These are phyloP conservation scores for Melipona beecheii DNA, from an alignment of 2,888 invertebrate species.

Conservation along the genomic window DNA sequence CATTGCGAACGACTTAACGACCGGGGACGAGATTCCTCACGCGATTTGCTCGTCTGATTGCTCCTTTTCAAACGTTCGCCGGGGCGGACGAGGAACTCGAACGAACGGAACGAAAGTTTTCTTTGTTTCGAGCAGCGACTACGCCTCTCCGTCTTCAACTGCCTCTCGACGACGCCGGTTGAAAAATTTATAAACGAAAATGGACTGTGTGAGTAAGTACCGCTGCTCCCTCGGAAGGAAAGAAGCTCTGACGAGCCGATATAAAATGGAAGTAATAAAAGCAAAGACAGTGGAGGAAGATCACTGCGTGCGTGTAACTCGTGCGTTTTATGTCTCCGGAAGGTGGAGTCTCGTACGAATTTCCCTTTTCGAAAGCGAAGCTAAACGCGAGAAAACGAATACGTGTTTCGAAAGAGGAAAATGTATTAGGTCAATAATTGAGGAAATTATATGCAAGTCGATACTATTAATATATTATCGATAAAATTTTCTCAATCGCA, in stretches of 20 bases:
- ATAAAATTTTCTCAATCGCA: too few relatives aligned
- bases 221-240: too few relatives aligned
- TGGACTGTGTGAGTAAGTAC: background rate
- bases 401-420: background rate
- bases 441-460: too few relatives aligned
- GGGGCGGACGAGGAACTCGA: too few relatives aligned
- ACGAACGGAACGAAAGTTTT: background rate
- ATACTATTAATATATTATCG: too few relatives aligned
- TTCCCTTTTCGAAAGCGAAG: background rate
- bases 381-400: background rate
- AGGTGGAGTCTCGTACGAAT: slow-evolving; percentile 5
- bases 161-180: background rate
- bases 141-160: background rate
- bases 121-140: background rate
- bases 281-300: background rate
- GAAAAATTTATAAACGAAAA: background rate
- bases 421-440: background rate
- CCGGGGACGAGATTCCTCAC: slow-evolving; percentile 20
- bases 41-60: slow-evolving; percentile 15
- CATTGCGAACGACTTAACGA: slow-evolving; percentile 20
- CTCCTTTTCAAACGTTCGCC: slow-evolving; percentile 3
- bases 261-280: slow-evolving; percentile 2
- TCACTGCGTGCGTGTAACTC: background rate
- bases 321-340: background rate
- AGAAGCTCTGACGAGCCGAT: background rate